A percentile compares a stretch with the other conserved stretches of the same genome.
phyloP scores from a whole-genome alignment of 2,888 invertebrate genomes.

The Drosophila mayaguana region DNA sequence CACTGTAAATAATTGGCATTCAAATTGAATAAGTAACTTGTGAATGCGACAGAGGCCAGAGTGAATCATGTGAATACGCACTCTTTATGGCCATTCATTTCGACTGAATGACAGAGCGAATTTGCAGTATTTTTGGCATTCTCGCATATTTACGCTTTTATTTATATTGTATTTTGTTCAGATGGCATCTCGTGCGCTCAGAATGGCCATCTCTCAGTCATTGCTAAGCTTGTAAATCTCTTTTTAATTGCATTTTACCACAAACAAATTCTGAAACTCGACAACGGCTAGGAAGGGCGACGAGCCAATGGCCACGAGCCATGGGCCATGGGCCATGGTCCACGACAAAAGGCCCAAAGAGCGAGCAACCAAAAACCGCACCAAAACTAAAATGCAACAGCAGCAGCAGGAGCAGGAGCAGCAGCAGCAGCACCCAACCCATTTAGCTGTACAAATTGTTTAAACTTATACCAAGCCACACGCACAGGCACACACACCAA shows the following conservation, averaged over 20 bases:
- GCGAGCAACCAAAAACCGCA: conserved; percentile 56
- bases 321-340: not conserved
- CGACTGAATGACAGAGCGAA: conserved; percentile 11
- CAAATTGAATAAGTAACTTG: conserved; percentile 32
- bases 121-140: conserved; percentile 18
- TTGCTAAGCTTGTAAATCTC: conserved; percentile 71
- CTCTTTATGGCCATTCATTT: conserved; percentile 18
- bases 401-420: conserved; percentile 5
- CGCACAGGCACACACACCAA: not conserved
- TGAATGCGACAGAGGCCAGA: conserved; percentile 6
- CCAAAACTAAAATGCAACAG: conserved; percentile 61
- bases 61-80: conserved; percentile 33
- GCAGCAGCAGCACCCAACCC: conserved; percentile 15
- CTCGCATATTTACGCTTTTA: conserved; percentile 29
- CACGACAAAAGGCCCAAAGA: conserved; percentile 32
- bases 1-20: conserved; percentile 24
- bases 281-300: conserved; percentile 13
- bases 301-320: too few relatives aligned
- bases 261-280: conserved; percentile 72
- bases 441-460: conserved; percentile 62
- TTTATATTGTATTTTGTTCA: conserved; percentile 32
- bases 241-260: conserved; percentile 77
- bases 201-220: conserved; percentile 18
- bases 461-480: conserved; percentile 60
- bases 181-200: conserved; percentile 15